Conservation (phyloP, 2,888 invertebrate genomes). For the Spodoptera exigua region DNA sequence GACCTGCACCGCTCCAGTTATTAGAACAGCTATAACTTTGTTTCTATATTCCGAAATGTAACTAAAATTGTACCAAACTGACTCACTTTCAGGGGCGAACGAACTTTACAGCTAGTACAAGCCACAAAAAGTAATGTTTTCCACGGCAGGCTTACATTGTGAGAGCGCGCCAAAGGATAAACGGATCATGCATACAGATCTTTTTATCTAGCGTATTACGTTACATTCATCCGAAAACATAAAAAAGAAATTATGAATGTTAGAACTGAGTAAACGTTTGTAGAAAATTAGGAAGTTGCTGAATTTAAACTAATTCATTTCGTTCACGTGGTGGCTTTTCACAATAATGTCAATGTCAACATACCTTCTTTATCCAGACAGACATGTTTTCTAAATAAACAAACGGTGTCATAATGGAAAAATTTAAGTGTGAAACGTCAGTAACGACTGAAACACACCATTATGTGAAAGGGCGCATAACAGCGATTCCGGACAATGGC, state of each 20-base stretch:
- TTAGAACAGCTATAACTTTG: slow-evolving; percentile 32
- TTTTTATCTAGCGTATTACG: slow-evolving; percentile 31
- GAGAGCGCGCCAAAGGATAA: slow-evolving; percentile 33
- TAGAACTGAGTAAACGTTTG: too few species aligned
- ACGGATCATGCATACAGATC: slow-evolving; percentile 42
- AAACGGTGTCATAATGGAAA: slow-evolving; percentile 49
- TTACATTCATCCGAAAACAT: too few species aligned
- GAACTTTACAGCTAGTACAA: slow-evolving; percentile 27
- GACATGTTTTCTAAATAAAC: slow-evolving; percentile 40
- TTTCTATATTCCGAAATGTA: slow-evolving; percentile 41
- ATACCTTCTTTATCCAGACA: slow-evolving; percentile 23
- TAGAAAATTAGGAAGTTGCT: too few species aligned
- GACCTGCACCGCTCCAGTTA: slow-evolving; percentile 34
- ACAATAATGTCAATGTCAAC: slow-evolving; percentile 14
- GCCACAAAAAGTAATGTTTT: slow-evolving; percentile 41
- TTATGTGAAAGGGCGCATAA: slow-evolving; percentile 64
- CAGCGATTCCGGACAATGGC: slow-evolving; percentile 68
- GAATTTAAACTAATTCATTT: slow-evolving; percentile 18
- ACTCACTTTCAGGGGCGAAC: slow-evolving; percentile 38
- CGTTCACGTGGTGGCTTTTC: slow-evolving; percentile 19
- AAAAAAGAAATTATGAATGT: too few species aligned
- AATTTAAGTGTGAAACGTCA: slow-evolving; percentile 54
- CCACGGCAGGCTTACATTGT: slow-evolving; percentile 26
- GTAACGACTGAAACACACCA: slow-evolving; percentile 57
- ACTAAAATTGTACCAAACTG: slow-evolving; percentile 37